Evolutionary conservation across 2,888 invertebrate species (phyloP), one percentile per base, ranked within the genome.

Genomic region (Caprella mutica): DNA sequence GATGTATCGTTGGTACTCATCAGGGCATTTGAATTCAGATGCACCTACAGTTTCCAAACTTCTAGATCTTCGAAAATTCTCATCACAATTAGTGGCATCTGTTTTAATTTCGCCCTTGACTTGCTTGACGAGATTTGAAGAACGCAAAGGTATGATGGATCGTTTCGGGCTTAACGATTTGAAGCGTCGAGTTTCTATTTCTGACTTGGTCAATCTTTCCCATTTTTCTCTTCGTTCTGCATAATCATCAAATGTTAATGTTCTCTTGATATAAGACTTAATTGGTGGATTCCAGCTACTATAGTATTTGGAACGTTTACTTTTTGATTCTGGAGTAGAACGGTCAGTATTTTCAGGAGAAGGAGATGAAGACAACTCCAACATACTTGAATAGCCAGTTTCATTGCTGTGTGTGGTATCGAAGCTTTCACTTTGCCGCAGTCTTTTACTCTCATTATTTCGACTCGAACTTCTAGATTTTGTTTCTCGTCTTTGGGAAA

Each of bases 321-420:
- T 53, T n/a, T 58, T 52, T 21, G 14, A 35, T 19, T 8, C 19
- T 5, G 14, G 21, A 33, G 42, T 14, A 17, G 38, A 44, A 23
- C 46, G 4, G 24, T 23, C 24, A 19, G 46, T 46, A 23, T 52
- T 53, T 19, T 63, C 63, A n/a, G 52, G 54, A 21, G 55, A 54
- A n/a, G 63, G 63, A 9, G 63, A 63, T 19, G 63, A 40, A 2
- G 63, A 60, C 8, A 63, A 56, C 27, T 63, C 63, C n/a, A 63
- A 52, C 63, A 63, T 63, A 21, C 63, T 63, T 1, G 59, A 63
- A 43, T 63, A 63, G 2, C 63, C 63, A 14, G 63, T 63, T 39
- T 63, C 63, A 50, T 63, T 63, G 33, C 63, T 63, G 26, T 63
- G 63, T n/a, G 63, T 63, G 39, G 63, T 63, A 43, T 63, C 63